Conservation (phyloP, 2,888 invertebrate species). For the Erebia epiphron region DNA sequence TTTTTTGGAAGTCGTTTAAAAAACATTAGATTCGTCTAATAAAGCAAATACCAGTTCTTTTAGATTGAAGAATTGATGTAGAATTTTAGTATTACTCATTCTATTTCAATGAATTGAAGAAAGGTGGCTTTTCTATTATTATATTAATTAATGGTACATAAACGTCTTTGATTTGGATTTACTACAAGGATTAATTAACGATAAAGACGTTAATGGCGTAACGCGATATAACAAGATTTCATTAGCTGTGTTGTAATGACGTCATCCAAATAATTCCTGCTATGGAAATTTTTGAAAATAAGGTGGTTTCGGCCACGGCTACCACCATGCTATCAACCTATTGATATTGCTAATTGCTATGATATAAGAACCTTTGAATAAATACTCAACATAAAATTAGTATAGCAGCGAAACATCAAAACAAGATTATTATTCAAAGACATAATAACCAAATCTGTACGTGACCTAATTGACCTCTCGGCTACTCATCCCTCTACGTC, state of each 20-base stretch:
- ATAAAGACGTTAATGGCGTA: background rate
- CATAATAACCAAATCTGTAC: slow-evolving; percentile 2
- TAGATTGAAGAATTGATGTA: too few relatives aligned
- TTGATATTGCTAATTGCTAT: too few relatives aligned
- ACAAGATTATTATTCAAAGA: background rate
- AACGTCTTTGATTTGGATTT: background rate
- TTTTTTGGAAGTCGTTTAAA: too few relatives aligned
- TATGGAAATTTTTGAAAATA: too few relatives aligned
- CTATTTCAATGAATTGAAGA: too few relatives aligned
- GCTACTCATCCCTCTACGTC: slow-evolving; percentile 23
- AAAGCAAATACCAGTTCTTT: too few relatives aligned
- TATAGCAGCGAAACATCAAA: background rate
- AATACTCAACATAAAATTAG: background rate
- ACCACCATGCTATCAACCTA: too few relatives aligned
- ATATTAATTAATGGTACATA: too few relatives aligned
- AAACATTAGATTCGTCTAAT: too few relatives aligned
- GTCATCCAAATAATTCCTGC: background rate
- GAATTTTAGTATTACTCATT: too few relatives aligned
- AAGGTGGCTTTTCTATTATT: too few relatives aligned
- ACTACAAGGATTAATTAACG: background rate
- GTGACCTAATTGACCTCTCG: slow-evolving; percentile 20
- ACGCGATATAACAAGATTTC: background rate
- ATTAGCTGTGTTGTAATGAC: background rate
- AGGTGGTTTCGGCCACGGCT: too few relatives aligned
- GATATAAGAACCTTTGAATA: background rate